Evolutionary conservation across 2,797 vertebrate species (phyloP).

Genomic region (Philypnodon macrostomus): DNA sequence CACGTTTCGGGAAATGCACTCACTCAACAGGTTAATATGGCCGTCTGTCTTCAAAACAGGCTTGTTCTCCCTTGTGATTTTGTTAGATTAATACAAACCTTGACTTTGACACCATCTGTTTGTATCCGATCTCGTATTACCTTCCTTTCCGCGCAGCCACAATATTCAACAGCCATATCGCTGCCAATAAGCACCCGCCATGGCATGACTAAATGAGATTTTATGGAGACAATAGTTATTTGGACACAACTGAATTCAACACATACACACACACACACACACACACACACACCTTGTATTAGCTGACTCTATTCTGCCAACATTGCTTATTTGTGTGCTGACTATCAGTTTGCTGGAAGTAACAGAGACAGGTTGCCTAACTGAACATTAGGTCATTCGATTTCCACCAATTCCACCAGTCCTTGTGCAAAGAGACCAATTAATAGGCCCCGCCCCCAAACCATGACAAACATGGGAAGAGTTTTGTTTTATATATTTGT

Average conservation of each 20-base stretch:
- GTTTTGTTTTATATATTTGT: no score
- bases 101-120: constrained; percentile 48
- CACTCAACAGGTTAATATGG: constrained; percentile 20
- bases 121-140: constrained; percentile 25
- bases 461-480: no score
- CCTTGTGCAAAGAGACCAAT: no score
- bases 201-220: constrained; percentile 57
- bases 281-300: no score
- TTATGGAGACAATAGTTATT: constrained; percentile 57
- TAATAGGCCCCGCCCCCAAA: no score
- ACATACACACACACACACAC: no score
- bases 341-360: no score
- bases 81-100: constrained; percentile 31
- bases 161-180: constrained; percentile 49
- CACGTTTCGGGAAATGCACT: constrained; percentile 20
- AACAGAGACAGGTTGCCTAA: no score
- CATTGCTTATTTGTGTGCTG: no score
- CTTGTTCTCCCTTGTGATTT: constrained; percentile 11
- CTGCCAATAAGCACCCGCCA: constrained; percentile 48
- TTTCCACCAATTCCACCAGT: no score
- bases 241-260: constrained; percentile 40
- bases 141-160: constrained; percentile 26
- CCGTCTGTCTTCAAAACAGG: constrained; percentile 12
- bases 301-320: no score
- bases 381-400: no score